Evolutionary conservation across 2,888 invertebrate genomes (phyloP).

Genomic region (Keiferia lycopersicella): DNA sequence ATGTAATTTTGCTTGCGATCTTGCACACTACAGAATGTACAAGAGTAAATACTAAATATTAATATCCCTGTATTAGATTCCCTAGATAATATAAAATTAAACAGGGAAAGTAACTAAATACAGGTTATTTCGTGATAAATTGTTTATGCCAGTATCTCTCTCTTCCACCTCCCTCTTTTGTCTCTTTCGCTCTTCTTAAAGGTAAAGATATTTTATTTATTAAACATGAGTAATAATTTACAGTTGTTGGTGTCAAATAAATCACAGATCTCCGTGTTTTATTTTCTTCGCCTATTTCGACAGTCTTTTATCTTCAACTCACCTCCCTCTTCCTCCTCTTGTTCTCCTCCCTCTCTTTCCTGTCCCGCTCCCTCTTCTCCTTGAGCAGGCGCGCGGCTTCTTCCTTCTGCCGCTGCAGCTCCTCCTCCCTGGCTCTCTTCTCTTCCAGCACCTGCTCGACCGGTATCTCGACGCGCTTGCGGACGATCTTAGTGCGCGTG

Average conservation of each 20-base stretch:
- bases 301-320: too few relatives aligned
- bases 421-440: constrained; percentile 61
- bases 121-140: too few relatives aligned
- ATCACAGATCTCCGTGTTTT: too few relatives aligned
- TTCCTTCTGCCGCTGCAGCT: constrained; percentile 54
- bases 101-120: background rate
- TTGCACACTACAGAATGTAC: constrained; percentile 18
- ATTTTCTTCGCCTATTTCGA: too few relatives aligned
- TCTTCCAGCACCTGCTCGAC: constrained; percentile 71
- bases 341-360: constrained; percentile 59
- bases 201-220: too few relatives aligned
- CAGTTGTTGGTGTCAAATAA: too few relatives aligned
- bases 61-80: constrained; percentile 23
- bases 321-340: constrained; percentile 68
- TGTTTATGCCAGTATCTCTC: too few relatives aligned
- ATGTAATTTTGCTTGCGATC: constrained; percentile 32
- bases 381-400: constrained; percentile 43
- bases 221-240: too few relatives aligned
- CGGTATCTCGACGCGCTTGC: constrained; percentile 68
- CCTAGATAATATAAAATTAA: background rate
- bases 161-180: background rate
- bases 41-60: constrained; percentile 33
- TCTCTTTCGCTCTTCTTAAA: background rate
- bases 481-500: constrained; percentile 69
- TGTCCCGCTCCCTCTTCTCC: constrained; percentile 52